These are phyloP conservation scores for Lepidochrysops patricia DNA, from an alignment of 2,888 invertebrate genomes.

Conservation along the genomic window DNA sequence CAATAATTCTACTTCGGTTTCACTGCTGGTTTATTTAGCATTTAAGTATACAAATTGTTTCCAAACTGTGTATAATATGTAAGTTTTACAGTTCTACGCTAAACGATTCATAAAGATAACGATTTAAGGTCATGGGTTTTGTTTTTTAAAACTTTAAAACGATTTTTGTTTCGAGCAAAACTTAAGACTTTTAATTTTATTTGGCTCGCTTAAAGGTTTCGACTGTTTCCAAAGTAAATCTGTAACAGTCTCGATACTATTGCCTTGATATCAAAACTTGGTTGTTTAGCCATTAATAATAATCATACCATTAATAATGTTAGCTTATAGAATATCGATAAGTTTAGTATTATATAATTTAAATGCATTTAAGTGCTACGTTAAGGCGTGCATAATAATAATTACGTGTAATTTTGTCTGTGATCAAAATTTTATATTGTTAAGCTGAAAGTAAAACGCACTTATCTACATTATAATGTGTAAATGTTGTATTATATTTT, in stretches of 20 bases:
- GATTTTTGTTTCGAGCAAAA: background rate
- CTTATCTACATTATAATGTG: constrained; percentile 27
- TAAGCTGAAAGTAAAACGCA: constrained; percentile 62
- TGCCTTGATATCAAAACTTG: constrained; percentile 58
- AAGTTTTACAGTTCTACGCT: background rate
- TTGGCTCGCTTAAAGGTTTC: background rate
- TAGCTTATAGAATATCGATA: constrained; percentile 49
- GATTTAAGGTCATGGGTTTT: no score
- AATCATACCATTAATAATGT: constrained; percentile 50
- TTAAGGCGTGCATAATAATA: constrained; percentile 56
- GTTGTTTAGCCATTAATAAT: constrained; percentile 64
- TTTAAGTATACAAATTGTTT: background rate
- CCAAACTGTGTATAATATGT: background rate
- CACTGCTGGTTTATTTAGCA: background rate
- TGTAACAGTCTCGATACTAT: constrained; percentile 36
- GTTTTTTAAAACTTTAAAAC: no score
- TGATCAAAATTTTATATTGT: constrained; percentile 71
- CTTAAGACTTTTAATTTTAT: background rate
- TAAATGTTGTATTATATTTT: constrained; percentile 9
- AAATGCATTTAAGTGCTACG: constrained; percentile 53
- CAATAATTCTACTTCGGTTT: background rate
- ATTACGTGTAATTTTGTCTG: constrained; percentile 67
- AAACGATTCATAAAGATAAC: background rate
- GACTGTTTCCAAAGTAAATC: background rate
- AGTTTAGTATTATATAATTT: constrained; percentile 66